Evolutionary conservation across 2,797 vertebrate species (phyloP).

Genomic region (Helostoma temminkii): DNA sequence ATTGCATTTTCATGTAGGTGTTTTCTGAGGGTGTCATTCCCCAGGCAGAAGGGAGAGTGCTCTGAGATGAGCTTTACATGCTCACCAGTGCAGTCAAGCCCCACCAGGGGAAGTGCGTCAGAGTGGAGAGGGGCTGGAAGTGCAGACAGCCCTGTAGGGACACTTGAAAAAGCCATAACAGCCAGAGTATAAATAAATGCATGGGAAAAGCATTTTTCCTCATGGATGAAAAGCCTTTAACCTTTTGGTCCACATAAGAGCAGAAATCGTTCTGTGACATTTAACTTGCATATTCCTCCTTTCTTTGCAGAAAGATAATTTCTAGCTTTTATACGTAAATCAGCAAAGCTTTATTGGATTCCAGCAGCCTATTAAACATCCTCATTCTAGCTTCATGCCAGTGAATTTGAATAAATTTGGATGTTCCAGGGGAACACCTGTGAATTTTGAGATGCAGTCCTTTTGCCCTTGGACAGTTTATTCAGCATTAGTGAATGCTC

Average conservation of each 20-base stretch:
- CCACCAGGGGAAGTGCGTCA: conserved; percentile 74
- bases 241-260: conserved; percentile 75
- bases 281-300: conserved; percentile 69
- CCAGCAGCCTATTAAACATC: conserved; percentile 45
- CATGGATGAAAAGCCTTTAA: conserved; percentile 82
- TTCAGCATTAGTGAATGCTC: conserved; percentile 46
- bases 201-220: conserved; percentile 80
- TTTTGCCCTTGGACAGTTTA: conserved; percentile 55
- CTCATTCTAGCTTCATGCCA: conserved; percentile 34
- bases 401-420: conserved; percentile 60
- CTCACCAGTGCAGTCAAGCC: conserved; percentile 73
- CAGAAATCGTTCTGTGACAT: conserved; percentile 70
- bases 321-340: conserved; percentile 61
- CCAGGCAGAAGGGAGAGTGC: conserved; percentile 79
- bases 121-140: conserved; percentile 76
- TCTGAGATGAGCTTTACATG: conserved; percentile 77
- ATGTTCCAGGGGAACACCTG: conserved; percentile 51
- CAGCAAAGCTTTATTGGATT: conserved; percentile 42
- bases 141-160: conserved; percentile 79
- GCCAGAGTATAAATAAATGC: conserved; percentile 86
- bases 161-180: conserved; percentile 83
- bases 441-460: conserved; percentile 46
- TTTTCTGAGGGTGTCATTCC: conserved; percentile 80
- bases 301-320: conserved; percentile 57
- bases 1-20: conserved; percentile 86